phyloP scores from a whole-genome alignment of 2,888 invertebrate species.

The Monochamus alternatus region DNA sequence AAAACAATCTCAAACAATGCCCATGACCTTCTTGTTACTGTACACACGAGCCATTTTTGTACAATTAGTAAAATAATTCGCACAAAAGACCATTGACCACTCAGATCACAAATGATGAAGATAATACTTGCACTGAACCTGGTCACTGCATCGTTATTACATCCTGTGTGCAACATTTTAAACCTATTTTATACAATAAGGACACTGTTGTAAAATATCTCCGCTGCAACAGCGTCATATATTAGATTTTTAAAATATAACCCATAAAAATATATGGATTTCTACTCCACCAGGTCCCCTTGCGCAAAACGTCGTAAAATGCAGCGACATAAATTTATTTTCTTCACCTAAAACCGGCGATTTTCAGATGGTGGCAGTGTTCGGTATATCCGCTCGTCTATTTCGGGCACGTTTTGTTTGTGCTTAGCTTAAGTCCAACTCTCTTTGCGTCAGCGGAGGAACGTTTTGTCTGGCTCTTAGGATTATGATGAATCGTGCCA shows the following conservation, averaged over 20 bases:
- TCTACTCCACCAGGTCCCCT: neutral
- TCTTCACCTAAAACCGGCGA: neutral
- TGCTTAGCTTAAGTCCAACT: neutral
- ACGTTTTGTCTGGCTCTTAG: neutral
- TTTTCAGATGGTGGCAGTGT: neutral
- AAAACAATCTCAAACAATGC: too few relatives aligned
- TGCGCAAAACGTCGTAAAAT: neutral
- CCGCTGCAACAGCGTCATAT: neutral
- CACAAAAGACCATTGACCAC: too few relatives aligned
- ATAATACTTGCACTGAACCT: too few relatives aligned
- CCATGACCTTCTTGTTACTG: too few relatives aligned
- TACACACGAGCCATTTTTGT: too few relatives aligned
- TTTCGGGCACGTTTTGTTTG: neutral
- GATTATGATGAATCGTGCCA: neutral
- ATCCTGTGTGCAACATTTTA: too few relatives aligned
- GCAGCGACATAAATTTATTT: neutral
- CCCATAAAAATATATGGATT: neutral
- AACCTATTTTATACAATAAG: too few relatives aligned
- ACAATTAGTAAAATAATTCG: too few relatives aligned
- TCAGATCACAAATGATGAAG: too few relatives aligned
- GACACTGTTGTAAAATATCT: too few relatives aligned
- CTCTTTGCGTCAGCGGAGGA: neutral
- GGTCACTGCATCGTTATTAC: too few relatives aligned
- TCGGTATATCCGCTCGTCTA: neutral
- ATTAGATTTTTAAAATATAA: neutral